Percentiles rank a stretch among this genome's conserved stretches.
These are phyloP conservation scores for Thereva nobilitata DNA, from an alignment of 2,888 invertebrate genomes.

Conservation along the genomic window DNA sequence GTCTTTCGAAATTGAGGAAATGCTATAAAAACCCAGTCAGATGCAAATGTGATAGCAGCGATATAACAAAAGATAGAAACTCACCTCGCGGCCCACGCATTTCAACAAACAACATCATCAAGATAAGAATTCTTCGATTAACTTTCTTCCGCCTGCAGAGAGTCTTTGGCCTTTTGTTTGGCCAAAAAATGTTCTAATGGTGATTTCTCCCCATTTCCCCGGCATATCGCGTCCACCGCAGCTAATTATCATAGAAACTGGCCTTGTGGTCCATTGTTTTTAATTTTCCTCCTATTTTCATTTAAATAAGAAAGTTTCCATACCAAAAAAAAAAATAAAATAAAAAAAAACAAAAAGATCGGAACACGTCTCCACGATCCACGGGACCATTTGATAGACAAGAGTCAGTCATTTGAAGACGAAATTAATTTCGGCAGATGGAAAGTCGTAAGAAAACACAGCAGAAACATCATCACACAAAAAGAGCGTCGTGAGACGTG, in stretches of 20 bases:
- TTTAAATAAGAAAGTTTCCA: constrained; percentile 9
- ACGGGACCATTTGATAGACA: too few species aligned
- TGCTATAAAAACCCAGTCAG: neutral
- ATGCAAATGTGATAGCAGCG: too few species aligned
- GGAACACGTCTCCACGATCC: too few species aligned
- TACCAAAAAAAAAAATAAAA: too few species aligned
- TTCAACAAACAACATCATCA: neutral
- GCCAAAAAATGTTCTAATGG: constrained; percentile 21
- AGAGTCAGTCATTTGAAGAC: neutral
- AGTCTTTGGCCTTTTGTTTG: constrained; percentile 1
- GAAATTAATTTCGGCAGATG: constrained; percentile 2
- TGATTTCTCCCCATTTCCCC: constrained; percentile 18
- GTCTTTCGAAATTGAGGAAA: neutral
- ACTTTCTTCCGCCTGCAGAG: constrained; percentile 19
- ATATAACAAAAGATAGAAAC: too few species aligned
- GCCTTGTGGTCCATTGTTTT: constrained; percentile 23
- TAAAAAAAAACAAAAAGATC: too few species aligned
- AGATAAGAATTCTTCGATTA: constrained; percentile 17
- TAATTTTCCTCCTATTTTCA: constrained; percentile 2
- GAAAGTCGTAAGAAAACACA: neutral
- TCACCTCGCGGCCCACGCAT: constrained; percentile 1
- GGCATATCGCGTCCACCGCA: neutral
- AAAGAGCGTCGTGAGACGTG: constrained; percentile 1
- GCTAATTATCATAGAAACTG: constrained; percentile 31
- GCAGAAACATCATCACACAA: neutral